These are phyloP conservation scores for Oncorhynchus mykiss DNA, from an alignment of 2,113 vertebrate genomes.

Conservation along the genomic window DNA sequence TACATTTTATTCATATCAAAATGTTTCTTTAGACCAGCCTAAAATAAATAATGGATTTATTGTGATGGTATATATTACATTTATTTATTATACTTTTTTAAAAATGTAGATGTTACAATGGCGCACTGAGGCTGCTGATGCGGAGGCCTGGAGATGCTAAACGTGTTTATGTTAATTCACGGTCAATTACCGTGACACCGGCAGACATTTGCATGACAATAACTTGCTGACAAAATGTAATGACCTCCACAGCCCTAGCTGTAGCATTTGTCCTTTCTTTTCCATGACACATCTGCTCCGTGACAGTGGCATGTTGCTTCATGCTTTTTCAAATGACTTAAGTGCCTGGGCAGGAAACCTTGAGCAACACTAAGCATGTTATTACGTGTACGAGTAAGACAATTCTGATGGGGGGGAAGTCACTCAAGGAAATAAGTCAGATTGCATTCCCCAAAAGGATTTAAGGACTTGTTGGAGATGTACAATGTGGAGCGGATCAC, in stretches of 20 bases:
- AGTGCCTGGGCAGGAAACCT: slow-evolving; percentile 58
- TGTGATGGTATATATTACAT: too few relatives aligned
- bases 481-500: slow-evolving; percentile 61
- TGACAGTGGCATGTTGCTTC: slow-evolving; percentile 56
- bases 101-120: background rate
- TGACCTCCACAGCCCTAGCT: background rate
- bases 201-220: too few relatives aligned
- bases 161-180: too few relatives aligned
- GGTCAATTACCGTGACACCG: too few relatives aligned
- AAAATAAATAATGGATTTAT: too few relatives aligned
- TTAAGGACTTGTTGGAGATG: slow-evolving; percentile 59
- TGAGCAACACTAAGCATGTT: slow-evolving; percentile 69
- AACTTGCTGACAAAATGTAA: too few relatives aligned
- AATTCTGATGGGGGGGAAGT: slow-evolving; percentile 63
- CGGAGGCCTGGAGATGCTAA: too few relatives aligned
- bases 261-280: slow-evolving; percentile 16
- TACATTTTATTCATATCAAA: too few relatives aligned
- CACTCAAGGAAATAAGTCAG: slow-evolving; percentile 68
- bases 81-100: background rate
- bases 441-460: slow-evolving; percentile 54
- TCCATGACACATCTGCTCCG: slow-evolving; percentile 41
- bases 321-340: slow-evolving; percentile 52
- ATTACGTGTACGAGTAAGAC: slow-evolving; percentile 63
- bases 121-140: too few relatives aligned
- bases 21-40: too few relatives aligned